Evolutionary conservation across 2,888 invertebrate genomes (phyloP).

Genomic region (Acronicta aceris): DNA sequence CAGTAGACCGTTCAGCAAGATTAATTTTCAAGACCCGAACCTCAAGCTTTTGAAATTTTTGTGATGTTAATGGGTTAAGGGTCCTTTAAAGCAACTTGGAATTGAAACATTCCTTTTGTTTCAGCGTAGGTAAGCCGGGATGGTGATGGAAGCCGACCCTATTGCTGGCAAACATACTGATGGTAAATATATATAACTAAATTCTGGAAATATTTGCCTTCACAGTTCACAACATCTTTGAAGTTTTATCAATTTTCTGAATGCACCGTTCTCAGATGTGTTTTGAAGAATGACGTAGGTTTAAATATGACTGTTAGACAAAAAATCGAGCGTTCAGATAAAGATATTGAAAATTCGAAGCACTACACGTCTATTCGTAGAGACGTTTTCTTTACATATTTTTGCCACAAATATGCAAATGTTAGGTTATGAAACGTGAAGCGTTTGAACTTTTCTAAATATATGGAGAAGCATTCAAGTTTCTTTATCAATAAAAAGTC

Average conservation of each 20-base stretch:
- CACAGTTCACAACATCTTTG: not conserved
- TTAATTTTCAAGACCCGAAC: conserved; percentile 21
- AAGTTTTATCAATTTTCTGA: conserved; percentile 17
- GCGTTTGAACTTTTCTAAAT: conserved; percentile 21
- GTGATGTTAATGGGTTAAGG: not conserved
- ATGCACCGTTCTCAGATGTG: conserved; percentile 11
- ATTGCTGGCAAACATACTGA: conserved; percentile 80
- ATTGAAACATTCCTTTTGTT: conserved; percentile 59
- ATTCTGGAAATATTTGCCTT: conserved; percentile 8
- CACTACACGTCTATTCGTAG: conserved; percentile 30
- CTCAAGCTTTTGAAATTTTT: conserved; percentile 7
- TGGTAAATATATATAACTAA: conserved; percentile 70
- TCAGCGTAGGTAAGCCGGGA: conserved; percentile 72
- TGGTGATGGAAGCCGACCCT: conserved; percentile 86
- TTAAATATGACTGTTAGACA: conserved; percentile 13
- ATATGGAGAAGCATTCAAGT: not conserved
- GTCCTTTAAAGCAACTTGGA: conserved; percentile 6
- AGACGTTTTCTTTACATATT: conserved; percentile 50
- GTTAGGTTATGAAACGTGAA: conserved; percentile 19
- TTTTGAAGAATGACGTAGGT: conserved; percentile 18
- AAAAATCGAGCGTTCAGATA: conserved; percentile 22
- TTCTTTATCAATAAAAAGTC: not conserved
- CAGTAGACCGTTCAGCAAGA: conserved; percentile 57
- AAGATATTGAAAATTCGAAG: conserved; percentile 40
- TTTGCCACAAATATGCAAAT: conserved; percentile 54